Conservation (phyloP, 2,113 vertebrate genomes). For the Tichodroma muraria region DNA sequence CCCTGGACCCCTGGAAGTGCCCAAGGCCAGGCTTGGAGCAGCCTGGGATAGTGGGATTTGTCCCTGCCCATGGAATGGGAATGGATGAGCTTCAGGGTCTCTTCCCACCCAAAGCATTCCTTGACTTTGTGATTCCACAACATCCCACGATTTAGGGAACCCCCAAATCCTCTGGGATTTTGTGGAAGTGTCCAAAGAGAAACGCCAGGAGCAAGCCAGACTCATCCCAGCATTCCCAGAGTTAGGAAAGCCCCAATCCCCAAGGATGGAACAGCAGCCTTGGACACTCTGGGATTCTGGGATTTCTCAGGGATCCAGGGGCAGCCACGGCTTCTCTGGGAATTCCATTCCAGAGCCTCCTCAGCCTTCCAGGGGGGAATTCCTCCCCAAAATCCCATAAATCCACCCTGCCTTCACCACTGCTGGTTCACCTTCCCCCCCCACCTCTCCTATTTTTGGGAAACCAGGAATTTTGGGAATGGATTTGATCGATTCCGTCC, state of each 20-base stretch:
- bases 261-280: background rate
- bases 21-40: background rate
- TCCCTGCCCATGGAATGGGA: background rate
- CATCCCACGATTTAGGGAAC: accelerated
- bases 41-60: accelerated
- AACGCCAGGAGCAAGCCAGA: background rate
- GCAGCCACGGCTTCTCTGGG: background rate
- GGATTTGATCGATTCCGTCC: accelerated
- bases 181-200: background rate
- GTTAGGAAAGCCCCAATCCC: background rate
- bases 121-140: accelerated
- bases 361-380: background rate
- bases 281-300: background rate
- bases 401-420: background rate
- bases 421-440: background rate
- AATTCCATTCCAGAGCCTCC: background rate
- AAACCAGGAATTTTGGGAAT: background rate
- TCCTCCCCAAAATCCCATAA: background rate
- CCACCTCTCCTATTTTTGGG: background rate
- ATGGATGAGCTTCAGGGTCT: background rate
- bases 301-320: background rate
- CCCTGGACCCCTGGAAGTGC: background rate
- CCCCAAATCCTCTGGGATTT: background rate
- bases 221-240: background rate
- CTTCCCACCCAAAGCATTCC: background rate